Base-by-base conservation (phyloP, 2,797 vertebrate species). In the Acrocephalus scirpaceus region DNA sequence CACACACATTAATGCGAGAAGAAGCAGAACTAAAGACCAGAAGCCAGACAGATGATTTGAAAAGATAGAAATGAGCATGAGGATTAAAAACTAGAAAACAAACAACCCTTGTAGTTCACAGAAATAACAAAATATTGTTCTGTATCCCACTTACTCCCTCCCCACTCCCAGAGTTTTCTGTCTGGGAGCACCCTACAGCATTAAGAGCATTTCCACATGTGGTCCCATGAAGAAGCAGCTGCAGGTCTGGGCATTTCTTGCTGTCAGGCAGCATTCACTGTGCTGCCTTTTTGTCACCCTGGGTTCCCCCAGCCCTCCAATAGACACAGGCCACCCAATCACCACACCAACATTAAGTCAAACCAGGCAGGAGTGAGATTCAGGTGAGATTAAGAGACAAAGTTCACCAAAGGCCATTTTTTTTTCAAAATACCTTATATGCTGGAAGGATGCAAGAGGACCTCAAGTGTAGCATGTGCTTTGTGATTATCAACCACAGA, bases 321-420 rank as follows among this genome's bases (percentile, higher is more conserved):
- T 1, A 2, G 56, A 18, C 57, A 48, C 57, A 6, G 2, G 20
- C 36, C 40, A 57, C 36, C 30, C 4, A 2, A 2, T 65, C 53
- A 29, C n/a, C 38, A n/a, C 38, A 29, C 7, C 0, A 0, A 16
- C 3, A 2, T 16, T 5, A 3, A 30, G 36, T 40, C 51, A 71
- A 71, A 65, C 29, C 25, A 64, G 53, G 25, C 27, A 82, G 38
- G 57, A 73, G 16, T 23, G 45, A 27, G 16, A 57, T 54, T 77
- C 61, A 54, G 15, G 47, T 62, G 25, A 38, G 38, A 65, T 81
- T 71, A 82, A 89, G 51, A 45, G 27, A 40, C 40, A 86, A 92
- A 85, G 11, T 79, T 80, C 38, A 83, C 36, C 20, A 42, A 85
- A 82, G 16, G 9, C 12, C 23, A 0, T 40, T 54, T 74, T 64